phyloP scores from a whole-genome alignment of 2,113 vertebrate genomes.

The Panurus biarmicus region DNA sequence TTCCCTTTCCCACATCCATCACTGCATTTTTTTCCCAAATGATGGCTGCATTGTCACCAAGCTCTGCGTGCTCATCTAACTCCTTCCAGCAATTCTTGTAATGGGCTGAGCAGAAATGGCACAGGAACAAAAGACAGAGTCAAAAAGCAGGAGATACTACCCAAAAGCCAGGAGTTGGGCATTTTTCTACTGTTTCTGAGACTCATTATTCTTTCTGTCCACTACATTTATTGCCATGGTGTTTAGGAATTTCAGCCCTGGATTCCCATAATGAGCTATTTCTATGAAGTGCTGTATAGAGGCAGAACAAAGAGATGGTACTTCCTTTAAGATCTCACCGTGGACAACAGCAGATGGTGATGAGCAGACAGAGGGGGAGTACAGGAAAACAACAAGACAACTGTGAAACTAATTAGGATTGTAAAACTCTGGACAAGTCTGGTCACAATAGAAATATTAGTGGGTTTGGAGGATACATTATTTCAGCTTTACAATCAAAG shows the following conservation, averaged over 20 bases:
- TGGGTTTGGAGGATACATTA: conserved; percentile 18
- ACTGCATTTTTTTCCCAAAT: neutral
- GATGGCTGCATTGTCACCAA: neutral
- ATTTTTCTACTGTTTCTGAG: neutral
- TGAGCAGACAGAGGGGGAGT: conserved; percentile 55
- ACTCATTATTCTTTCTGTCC: conserved; percentile 34
- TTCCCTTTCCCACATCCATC: neutral
- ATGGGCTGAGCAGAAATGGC: neutral
- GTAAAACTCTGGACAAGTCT: conserved; percentile 58
- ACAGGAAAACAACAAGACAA: conserved; percentile 60
- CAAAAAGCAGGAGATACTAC: neutral
- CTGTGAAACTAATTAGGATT: conserved; percentile 64
- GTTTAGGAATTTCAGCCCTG: conserved; percentile 49
- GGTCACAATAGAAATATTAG: conserved; percentile 56
- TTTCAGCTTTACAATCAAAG: conserved; percentile 23
- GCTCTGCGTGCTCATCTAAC: neutral
- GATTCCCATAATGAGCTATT: conserved; percentile 55
- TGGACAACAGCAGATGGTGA: conserved; percentile 59
- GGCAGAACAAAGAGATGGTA: conserved; percentile 55
- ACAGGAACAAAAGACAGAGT: neutral
- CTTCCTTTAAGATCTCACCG: conserved; percentile 42
- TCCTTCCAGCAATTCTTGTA: neutral
- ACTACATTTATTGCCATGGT: conserved; percentile 42
- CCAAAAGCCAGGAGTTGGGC: neutral
- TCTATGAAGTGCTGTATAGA: conserved; percentile 52